Base-by-base conservation (phyloP, 2,797 vertebrate species). In the Manis javanica region DNA sequence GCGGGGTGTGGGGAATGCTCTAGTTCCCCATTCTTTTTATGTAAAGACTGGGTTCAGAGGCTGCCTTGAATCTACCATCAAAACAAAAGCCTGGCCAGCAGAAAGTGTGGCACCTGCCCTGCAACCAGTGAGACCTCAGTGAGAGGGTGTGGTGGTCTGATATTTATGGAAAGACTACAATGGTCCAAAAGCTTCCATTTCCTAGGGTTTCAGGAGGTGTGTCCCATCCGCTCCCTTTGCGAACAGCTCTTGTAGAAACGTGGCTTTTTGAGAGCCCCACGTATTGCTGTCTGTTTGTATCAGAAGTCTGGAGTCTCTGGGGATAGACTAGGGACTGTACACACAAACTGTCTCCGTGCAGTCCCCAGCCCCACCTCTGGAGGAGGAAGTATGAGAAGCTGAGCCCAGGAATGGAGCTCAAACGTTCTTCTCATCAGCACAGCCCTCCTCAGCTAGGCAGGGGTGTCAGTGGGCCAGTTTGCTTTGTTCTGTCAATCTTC, bases 331-430 rank as follows among this genome's bases (percentile, higher is more conserved):
- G 18, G 11, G 37, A 42, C n/a, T 4, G 2, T 29, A 6, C 24
- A 53, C 49, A 4, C 23, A 26, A 34, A 39, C 31, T 14, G 46
- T 55, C 78, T 1, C 0, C 0, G 0, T 29, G 49, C 4, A 55
- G 37, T 75, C 63, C 34, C 23, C 3, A 7, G 21, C 0, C 51
- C 94, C 51, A 0, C n/a, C 23, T 63, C 74, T 90, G n/a, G 55
- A 21, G 78, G 14, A 63, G 21, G 59, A 42, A 5, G 10, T 1
- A 7, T 0, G 24, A 77, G 69, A 51, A 18, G 2, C 2, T 24
- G 14, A 4, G 46, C 72, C 74, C 39, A 46, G 59, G 26, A 74
- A 34, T 42, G 39, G 55, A 78, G 21, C 46, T 55, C 49, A 6
- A 13, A 23, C 34, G 13, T 15, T 9, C 19, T 13, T 29, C 46